phyloP scores from a whole-genome alignment of 2,888 invertebrate genomes.

The Lithophane socia region DNA sequence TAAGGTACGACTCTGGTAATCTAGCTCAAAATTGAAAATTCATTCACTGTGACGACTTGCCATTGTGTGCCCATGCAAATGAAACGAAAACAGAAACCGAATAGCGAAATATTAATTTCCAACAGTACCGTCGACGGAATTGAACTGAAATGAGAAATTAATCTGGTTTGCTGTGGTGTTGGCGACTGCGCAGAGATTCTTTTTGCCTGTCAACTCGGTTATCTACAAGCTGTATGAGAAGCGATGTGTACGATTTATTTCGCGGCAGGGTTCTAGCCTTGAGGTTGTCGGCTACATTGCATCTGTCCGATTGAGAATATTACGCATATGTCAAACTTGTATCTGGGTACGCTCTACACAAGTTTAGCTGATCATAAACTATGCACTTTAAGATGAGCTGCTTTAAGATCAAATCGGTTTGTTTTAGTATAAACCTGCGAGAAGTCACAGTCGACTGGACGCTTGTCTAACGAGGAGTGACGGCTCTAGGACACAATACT shows the following conservation, averaged over 20 bases:
- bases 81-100: constrained; percentile 75
- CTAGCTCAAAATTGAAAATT: constrained; percentile 69
- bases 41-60: constrained; percentile 66
- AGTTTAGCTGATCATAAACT: constrained; percentile 43
- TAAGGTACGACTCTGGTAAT: constrained; percentile 53
- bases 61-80: constrained; percentile 69
- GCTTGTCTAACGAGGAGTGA: constrained; percentile 78
- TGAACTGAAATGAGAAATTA: constrained; percentile 72
- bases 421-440: constrained; percentile 58
- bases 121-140: constrained; percentile 65
- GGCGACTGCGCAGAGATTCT: constrained; percentile 64
- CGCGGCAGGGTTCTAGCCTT: constrained; percentile 78
- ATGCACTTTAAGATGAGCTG: constrained; percentile 64
- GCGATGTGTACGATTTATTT: constrained; percentile 76
- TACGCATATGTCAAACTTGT: constrained; percentile 74
- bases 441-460: constrained; percentile 73
- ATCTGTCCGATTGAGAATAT: constrained; percentile 77
- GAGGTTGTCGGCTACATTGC: constrained; percentile 76
- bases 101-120: constrained; percentile 73
- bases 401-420: constrained; percentile 57
- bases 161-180: constrained; percentile 72
- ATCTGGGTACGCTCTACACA: constrained; percentile 45
- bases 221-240: constrained; percentile 65
- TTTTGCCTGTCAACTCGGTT: constrained; percentile 72
- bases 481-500: constrained; percentile 79